Conservation (phyloP, 2,113 vertebrate genomes). For the Sylvietta virens region DNA sequence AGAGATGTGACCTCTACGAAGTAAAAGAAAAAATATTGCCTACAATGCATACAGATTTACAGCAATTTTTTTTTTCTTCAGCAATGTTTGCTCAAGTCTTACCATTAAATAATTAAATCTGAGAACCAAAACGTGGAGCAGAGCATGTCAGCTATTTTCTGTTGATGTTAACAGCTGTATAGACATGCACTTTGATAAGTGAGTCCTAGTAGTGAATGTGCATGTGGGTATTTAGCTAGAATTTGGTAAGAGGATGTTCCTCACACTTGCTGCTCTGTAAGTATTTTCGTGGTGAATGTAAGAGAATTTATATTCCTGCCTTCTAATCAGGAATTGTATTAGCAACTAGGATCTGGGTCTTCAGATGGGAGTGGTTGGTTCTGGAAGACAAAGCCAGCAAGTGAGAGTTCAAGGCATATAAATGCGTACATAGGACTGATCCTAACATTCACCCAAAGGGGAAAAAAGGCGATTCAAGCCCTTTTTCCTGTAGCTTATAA, state of each 20-base stretch:
- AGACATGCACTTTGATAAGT: not conserved
- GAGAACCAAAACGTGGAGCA: not conserved
- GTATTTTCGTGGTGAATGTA: not conserved
- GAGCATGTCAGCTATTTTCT: not conserved
- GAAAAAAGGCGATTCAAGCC: fast-evolving
- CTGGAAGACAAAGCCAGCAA: not conserved
- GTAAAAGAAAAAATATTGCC: not conserved
- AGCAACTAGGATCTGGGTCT: not conserved
- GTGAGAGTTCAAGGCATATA: not conserved
- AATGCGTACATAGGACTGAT: not conserved
- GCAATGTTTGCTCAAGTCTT: not conserved
- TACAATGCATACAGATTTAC: not conserved
- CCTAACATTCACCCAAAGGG: not conserved
- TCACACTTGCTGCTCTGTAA: not conserved
- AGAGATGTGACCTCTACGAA: not conserved
- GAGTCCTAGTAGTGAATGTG: not conserved
- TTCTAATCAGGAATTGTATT: not conserved
- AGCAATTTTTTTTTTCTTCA: not conserved
- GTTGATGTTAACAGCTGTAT: not conserved
- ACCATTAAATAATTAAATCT: not conserved
- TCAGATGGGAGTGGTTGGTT: not conserved
- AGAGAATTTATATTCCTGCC: not conserved
- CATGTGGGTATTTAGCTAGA: not conserved
- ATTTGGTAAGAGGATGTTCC: not conserved
- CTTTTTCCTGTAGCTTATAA: not conserved